Conservation (phyloP, 2,797 vertebrate species). For the Sylvia borin region DNA sequence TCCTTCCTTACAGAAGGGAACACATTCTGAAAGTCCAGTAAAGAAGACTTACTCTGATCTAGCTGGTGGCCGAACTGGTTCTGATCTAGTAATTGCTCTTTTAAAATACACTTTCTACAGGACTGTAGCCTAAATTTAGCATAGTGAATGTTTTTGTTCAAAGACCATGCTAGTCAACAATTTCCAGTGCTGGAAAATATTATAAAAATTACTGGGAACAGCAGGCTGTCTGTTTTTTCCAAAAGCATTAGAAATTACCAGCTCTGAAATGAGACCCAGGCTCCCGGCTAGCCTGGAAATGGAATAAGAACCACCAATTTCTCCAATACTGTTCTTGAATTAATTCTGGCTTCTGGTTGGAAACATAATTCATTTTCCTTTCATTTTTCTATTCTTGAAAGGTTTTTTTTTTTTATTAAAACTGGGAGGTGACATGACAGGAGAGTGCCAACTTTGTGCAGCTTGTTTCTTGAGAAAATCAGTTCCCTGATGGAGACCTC, state of each 20-base stretch:
- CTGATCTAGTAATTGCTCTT: slow-evolving; percentile 19
- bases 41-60: neutral
- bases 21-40: neutral
- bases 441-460: neutral
- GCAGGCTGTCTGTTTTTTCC: slow-evolving; percentile 57
- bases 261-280: slow-evolving; percentile 53
- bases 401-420: neutral
- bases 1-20: neutral
- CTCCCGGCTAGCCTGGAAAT: slow-evolving; percentile 54
- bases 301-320: slow-evolving; percentile 46
- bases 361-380: slow-evolving; percentile 33
- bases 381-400: neutral
- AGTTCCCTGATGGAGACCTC: neutral
- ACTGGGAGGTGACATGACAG: neutral
- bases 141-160: slow-evolving; percentile 60
- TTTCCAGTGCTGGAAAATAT: slow-evolving; percentile 70
- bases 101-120: slow-evolving; percentile 26
- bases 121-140: slow-evolving; percentile 51
- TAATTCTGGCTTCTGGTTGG: slow-evolving; percentile 63
- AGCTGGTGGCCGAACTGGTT: neutral
- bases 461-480: neutral
- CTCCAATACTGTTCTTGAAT: slow-evolving; percentile 35
- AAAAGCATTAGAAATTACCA: slow-evolving; percentile 68
- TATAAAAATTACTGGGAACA: slow-evolving; percentile 61
- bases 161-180: slow-evolving; percentile 45